Percentiles rank a stretch among this genome's conserved stretches.
phyloP scores from a whole-genome alignment of 2,797 vertebrate species.

The Carcharodon carcharias region DNA sequence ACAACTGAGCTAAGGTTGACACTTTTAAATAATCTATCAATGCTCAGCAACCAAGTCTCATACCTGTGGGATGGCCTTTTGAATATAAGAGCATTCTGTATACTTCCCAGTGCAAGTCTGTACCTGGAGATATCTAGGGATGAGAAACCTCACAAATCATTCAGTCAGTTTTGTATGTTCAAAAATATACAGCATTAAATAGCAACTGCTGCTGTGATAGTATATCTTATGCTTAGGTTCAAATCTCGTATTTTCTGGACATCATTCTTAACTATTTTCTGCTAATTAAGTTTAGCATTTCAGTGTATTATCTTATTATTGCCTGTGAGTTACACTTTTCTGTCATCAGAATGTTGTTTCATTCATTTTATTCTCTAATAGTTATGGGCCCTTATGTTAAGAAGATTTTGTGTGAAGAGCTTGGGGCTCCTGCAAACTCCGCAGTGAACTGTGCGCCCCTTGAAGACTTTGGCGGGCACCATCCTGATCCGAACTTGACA shows the following conservation, averaged over 20 bases:
- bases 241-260: background rate
- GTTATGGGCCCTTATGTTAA: conserved; percentile 94
- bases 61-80: background rate
- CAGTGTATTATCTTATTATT: background rate
- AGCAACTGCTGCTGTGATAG: background rate
- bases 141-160: background rate
- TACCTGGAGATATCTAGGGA: background rate
- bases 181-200: background rate
- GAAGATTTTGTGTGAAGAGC: conserved; percentile 92
- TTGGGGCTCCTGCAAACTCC: conserved; percentile 84
- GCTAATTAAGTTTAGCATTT: background rate
- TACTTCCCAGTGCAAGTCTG: background rate
- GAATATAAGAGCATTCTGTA: background rate
- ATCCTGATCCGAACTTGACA: conserved; percentile 95
- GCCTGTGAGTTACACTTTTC: background rate
- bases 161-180: background rate
- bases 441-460: conserved; percentile 84
- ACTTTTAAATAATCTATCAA: background rate
- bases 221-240: background rate
- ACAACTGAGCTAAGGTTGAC: background rate
- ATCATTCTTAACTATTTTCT: background rate
- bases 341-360: background rate
- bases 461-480: conserved; percentile 95
- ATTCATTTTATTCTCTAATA: conserved; percentile 45
- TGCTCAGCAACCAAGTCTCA: background rate